phyloP scores from a whole-genome alignment of 2,888 invertebrate genomes.

The Bombylius discolor region DNA sequence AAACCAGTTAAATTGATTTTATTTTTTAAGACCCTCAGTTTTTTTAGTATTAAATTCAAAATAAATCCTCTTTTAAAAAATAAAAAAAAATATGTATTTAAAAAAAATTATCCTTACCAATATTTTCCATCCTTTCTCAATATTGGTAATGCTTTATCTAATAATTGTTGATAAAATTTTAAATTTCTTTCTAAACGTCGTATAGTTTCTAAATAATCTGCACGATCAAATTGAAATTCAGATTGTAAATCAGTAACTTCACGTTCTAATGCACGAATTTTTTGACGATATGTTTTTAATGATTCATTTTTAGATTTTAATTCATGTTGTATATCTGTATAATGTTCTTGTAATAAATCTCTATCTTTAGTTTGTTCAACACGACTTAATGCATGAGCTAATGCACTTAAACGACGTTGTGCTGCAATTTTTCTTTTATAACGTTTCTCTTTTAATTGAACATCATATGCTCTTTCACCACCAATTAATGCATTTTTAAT shows the following conservation, averaged over 20 bases:
- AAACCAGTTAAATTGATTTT: background rate
- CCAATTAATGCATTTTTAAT: conserved; percentile 66
- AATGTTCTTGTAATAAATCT: conserved; percentile 57
- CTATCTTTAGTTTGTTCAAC: conserved; percentile 54
- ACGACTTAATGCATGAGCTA: conserved; percentile 44
- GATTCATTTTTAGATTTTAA: conserved; percentile 56
- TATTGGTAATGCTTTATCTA: conserved; percentile 52
- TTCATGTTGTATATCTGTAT: conserved; percentile 66
- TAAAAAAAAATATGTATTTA: background rate
- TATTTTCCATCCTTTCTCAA: conserved; percentile 63
- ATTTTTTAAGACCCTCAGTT: background rate
- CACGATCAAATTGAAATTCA: conserved; percentile 67
- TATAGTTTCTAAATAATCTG: conserved; percentile 73
- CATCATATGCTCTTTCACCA: conserved; percentile 61
- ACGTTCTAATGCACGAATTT: conserved; percentile 51
- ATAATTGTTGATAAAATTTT: conserved; percentile 51
- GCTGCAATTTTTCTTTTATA: conserved; percentile 54
- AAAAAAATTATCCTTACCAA: conserved; percentile 36
- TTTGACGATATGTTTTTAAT: conserved; percentile 49
- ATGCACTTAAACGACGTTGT: conserved; percentile 46
- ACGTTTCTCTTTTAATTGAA: conserved; percentile 54
- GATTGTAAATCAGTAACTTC: conserved; percentile 66
- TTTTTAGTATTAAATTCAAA: background rate
- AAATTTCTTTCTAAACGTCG: conserved; percentile 56
- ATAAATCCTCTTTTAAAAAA: background rate